Evolutionary conservation across 1,140 invertebrate genomes (phyloP), one percentile per base, ranked within the genome.

Genomic region (Drosophila ercepeae): DNA sequence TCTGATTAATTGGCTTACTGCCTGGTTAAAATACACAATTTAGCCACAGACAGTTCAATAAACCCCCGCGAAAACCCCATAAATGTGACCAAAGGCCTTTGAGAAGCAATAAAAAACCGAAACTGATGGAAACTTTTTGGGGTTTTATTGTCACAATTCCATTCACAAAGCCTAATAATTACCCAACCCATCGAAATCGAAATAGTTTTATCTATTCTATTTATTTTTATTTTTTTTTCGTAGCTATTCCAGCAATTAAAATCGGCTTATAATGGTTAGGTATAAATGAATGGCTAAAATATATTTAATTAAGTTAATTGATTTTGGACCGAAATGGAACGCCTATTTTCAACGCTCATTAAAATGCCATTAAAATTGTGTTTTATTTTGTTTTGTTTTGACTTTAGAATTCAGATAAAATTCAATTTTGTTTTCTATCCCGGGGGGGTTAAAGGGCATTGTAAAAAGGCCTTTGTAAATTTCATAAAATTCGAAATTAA

Each of bases 331-430:
- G 41, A 79, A 84, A 86, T 86, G 55, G 72, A 52, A 45, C 53
- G 75, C 72, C 45, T 64, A 76, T 79, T 79, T 79, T 60, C 67
- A 60, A 60, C 54, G 76, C 79, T 79, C 76, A 84, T 84, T 84
- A 84, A 84, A 84, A 79, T 81, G 79, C 67, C 81, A 81, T 84
- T 86, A 84, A 76, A 72, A 73, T 74, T 72, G 61, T 13, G 41
- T 46, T n/a, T n/a, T n/a, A n/a, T 54, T 13, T 45, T 45, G 23
- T 54, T 44, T 45, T 19, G 67, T 72, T 72, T 63, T 48, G 59
- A 9, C 74, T 75, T 78, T 48, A 52, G 41, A 76, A 73, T 63
- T 82, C 25, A 36, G 32, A 46, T 72, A 54, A 50, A 52, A 52
- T 70, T 61, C 27, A 42, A 70, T 46, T 64, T 25, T 4, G 1